phyloP scores from a whole-genome alignment of 2,888 invertebrate genomes.

The Syritta pipiens region DNA sequence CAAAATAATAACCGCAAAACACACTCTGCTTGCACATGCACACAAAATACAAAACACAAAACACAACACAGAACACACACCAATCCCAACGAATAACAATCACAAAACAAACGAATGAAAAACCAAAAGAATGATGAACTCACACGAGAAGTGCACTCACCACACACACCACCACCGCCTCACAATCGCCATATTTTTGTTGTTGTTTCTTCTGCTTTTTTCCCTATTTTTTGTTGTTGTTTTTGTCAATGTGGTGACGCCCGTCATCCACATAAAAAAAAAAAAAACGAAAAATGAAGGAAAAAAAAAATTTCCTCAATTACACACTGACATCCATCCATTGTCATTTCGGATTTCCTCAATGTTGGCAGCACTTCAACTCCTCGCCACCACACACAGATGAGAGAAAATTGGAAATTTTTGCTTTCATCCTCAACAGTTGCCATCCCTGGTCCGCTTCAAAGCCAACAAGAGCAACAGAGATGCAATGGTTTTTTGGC shows the following conservation, averaged over 20 bases:
- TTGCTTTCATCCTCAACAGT: constrained; percentile 56
- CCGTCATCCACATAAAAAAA: constrained; percentile 47
- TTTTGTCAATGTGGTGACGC: constrained; percentile 65
- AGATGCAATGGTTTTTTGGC: constrained; percentile 26
- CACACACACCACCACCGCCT: constrained; percentile 13
- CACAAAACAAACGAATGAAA: constrained; percentile 59
- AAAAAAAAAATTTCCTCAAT: constrained; percentile 33
- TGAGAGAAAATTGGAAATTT: constrained; percentile 26
- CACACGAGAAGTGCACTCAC: constrained; percentile 54
- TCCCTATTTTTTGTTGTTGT: too few relatives aligned
- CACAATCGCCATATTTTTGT: constrained; percentile 17
- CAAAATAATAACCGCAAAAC: constrained; percentile 56
- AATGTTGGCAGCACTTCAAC: constrained; percentile 43
- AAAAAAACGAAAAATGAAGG: not conserved
- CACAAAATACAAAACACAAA: not conserved
- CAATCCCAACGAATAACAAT: constrained; percentile 53
- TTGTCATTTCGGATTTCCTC: constrained; percentile 32
- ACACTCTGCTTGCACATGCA: constrained; percentile 32
- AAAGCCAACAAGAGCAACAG: constrained; percentile 16
- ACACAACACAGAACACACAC: not conserved
- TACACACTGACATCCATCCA: constrained; percentile 65
- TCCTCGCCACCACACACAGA: not conserved
- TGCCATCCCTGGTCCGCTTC: constrained; percentile 26
- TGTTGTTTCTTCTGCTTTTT: not conserved
- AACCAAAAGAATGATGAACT: constrained; percentile 66